Evolutionary conservation across 2,797 vertebrate genomes (phyloP).

Genomic region (Acanthopagrus latus): DNA sequence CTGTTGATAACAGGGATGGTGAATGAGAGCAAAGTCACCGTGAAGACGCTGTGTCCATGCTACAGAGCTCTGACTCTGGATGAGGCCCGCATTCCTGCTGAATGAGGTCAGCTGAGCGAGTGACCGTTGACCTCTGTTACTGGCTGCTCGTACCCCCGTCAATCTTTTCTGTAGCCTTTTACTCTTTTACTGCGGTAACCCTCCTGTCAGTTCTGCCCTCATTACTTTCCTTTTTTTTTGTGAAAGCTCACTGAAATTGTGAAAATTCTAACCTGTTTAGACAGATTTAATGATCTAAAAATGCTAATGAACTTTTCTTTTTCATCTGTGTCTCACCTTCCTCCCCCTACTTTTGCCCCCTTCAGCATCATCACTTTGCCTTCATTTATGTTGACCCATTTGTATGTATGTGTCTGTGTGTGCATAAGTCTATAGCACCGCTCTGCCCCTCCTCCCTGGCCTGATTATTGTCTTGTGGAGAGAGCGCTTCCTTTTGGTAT

Average conservation of each 20-base stretch:
- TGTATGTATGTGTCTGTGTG: slow-evolving; percentile 35
- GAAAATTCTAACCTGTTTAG: neutral
- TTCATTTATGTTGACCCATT: slow-evolving; percentile 62
- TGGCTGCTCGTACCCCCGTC: neutral
- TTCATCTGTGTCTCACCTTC: no score
- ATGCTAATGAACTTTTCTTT: no score
- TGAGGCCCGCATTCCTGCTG: slow-evolving; percentile 55
- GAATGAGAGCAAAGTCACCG: neutral
- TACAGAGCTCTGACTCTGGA: neutral
- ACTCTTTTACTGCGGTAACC: neutral
- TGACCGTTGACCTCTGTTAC: slow-evolving; percentile 58
- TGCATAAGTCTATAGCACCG: slow-evolving; percentile 11
- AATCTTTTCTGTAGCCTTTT: slow-evolving; percentile 5
- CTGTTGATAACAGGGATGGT: neutral
- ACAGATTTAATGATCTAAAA: neutral
- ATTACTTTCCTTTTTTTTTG: neutral
- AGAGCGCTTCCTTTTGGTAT: slow-evolving; percentile 81
- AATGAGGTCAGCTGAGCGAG: slow-evolving; percentile 57
- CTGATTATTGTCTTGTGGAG: slow-evolving; percentile 78
- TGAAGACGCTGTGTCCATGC: neutral
- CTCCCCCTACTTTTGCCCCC: neutral
- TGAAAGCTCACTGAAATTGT: neutral
- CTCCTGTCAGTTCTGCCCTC: neutral
- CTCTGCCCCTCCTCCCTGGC: slow-evolving; percentile 72
- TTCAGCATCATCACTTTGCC: slow-evolving; percentile 1